Conservation (phyloP, 1,140 invertebrate species). For the Achroia grisella region DNA sequence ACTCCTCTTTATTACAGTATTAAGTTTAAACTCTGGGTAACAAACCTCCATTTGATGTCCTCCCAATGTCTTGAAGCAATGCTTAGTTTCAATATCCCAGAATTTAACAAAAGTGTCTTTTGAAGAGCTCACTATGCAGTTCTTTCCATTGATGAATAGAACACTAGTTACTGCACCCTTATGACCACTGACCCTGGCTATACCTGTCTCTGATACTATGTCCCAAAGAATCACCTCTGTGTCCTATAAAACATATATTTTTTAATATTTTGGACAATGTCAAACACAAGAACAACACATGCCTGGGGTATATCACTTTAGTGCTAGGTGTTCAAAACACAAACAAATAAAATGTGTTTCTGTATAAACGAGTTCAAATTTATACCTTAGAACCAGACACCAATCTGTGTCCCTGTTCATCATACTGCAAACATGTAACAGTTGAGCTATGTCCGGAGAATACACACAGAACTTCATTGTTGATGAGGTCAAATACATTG, state of each 20-base stretch:
- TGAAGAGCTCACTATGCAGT: conserved; percentile 91
- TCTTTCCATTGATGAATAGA: conserved; percentile 83
- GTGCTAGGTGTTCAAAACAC: too few relatives aligned
- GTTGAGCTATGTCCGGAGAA: conserved; percentile 93
- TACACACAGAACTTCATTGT: conserved; percentile 81
- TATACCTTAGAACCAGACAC: conserved; percentile 90
- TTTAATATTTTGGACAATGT: too few relatives aligned
- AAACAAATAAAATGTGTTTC: too few relatives aligned
- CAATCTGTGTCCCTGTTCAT: conserved; percentile 84
- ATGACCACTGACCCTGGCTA: conserved; percentile 93
- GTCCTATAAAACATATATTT: conserved; percentile 75
- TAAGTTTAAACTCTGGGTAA: too few relatives aligned
- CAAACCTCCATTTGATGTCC: conserved; percentile 83
- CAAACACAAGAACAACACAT: too few relatives aligned
- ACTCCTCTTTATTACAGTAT: too few relatives aligned
- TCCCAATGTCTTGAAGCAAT: conserved; percentile 95
- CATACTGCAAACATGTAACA: conserved; percentile 88
- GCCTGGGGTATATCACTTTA: too few relatives aligned
- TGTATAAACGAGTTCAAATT: too few relatives aligned
- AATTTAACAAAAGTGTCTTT: conserved; percentile 98
- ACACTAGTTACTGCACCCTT: conserved; percentile 93
- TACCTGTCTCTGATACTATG: conserved; percentile 90
- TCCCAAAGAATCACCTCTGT: conserved; percentile 97
- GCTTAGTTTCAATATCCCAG: conserved; percentile 96
- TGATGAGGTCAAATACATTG: conserved; percentile 84